Conservation (phyloP, 2,888 invertebrate species). For the Cerceris ruficornis region DNA sequence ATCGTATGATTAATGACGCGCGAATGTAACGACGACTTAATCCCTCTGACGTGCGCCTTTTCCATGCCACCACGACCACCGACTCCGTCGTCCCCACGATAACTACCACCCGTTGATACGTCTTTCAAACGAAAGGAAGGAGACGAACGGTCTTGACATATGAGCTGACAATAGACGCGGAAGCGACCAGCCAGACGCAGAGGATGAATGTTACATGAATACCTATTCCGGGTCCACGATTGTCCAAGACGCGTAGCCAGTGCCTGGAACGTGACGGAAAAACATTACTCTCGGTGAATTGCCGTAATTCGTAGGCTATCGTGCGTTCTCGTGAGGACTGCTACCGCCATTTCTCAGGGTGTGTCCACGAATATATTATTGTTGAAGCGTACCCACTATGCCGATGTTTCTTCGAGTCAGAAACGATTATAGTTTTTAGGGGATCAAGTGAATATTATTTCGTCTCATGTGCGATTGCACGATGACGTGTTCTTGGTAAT, state of each 20-base stretch:
- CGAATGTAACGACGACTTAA: slow-evolving; percentile 71
- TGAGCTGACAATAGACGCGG: slow-evolving; percentile 66
- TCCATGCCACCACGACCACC: slow-evolving; percentile 22
- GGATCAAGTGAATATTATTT: slow-evolving; percentile 33
- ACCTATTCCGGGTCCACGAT: slow-evolving; percentile 50
- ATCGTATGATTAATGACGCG: slow-evolving; percentile 73
- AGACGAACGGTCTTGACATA: slow-evolving; percentile 37
- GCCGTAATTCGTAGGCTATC: slow-evolving; percentile 63
- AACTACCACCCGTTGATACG: slow-evolving; percentile 34
- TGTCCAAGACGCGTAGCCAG: slow-evolving; percentile 57
- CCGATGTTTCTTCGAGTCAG: slow-evolving; percentile 32
- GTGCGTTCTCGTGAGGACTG: slow-evolving; percentile 36
- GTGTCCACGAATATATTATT: slow-evolving; percentile 38
- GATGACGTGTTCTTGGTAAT: not conserved
- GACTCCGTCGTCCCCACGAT: slow-evolving; percentile 1
- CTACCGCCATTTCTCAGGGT: slow-evolving; percentile 46
- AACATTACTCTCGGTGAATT: slow-evolving; percentile 66
- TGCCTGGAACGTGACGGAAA: slow-evolving; percentile 63
- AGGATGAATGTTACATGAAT: slow-evolving; percentile 69
- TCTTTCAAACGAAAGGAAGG: slow-evolving; percentile 32
- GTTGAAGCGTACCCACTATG: slow-evolving; percentile 20
- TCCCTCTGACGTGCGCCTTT: slow-evolving; percentile 62
- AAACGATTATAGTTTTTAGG: slow-evolving; percentile 33
- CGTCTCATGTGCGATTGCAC: not conserved
- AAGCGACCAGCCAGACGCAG: slow-evolving; percentile 50